Conservation (phyloP, 2,113 vertebrate genomes). For the Anthoscopus minutus region DNA sequence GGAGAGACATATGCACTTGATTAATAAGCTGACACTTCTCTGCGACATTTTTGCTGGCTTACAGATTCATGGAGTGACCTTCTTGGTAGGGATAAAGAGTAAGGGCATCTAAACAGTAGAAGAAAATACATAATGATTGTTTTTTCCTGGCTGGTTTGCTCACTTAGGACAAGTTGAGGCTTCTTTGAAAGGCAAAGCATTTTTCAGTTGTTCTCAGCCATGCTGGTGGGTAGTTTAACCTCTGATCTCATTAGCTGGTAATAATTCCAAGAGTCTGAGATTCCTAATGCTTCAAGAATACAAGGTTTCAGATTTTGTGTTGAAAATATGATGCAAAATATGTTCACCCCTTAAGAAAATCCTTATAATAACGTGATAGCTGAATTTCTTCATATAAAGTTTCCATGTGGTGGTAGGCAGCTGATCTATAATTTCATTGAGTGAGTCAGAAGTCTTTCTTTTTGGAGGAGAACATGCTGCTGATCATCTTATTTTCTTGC, state of each 20-base stretch:
- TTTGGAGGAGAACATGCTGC: neutral
- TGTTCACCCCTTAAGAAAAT: neutral
- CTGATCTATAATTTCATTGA: neutral
- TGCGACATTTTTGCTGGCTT: neutral
- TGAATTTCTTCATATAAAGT: neutral
- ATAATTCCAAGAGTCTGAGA: neutral
- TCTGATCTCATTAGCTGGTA: neutral
- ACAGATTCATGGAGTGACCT: neutral
- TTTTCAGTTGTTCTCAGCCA: neutral
- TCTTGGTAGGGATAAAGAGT: neutral
- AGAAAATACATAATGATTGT: neutral
- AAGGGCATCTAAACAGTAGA: neutral
- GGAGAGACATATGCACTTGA: neutral
- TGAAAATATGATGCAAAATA: neutral
- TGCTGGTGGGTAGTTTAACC: neutral
- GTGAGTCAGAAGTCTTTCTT: neutral
- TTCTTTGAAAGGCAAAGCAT: neutral
- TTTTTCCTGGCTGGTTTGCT: neutral
- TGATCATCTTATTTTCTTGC: neutral
- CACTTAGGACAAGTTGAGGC: neutral
- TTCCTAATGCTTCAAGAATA: neutral
- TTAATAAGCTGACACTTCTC: neutral
- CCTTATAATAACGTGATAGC: neutral
- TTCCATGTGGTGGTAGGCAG: neutral
- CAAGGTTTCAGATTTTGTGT: neutral